These are phyloP conservation scores for Pipistrellus pipistrellus DNA, from an alignment of 2,797 vertebrate species.

Conservation along the genomic window DNA sequence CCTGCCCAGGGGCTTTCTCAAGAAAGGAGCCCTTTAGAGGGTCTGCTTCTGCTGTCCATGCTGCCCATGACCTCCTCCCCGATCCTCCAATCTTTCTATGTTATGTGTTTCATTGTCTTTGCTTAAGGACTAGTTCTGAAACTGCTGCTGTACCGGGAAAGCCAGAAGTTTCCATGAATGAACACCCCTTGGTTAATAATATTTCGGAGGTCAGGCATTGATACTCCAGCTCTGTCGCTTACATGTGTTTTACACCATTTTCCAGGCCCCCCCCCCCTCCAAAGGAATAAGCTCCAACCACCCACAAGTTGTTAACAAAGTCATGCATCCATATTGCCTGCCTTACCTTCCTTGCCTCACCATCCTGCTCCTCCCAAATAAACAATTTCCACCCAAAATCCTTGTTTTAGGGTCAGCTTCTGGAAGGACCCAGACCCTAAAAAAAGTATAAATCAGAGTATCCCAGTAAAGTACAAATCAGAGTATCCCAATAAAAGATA, in stretches of 20 bases:
- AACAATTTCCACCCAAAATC: background rate
- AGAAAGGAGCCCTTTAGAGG: background rate
- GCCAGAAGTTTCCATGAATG: background rate
- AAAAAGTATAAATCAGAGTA: background rate
- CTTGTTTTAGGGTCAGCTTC: background rate
- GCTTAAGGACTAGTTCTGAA: background rate
- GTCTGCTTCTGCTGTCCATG: background rate
- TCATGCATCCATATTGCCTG: rapidly evolving
- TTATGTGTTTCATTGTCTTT: background rate
- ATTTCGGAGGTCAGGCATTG: background rate
- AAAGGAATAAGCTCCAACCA: background rate
- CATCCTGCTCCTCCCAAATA: background rate
- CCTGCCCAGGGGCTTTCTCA: background rate
- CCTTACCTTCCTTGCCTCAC: background rate
- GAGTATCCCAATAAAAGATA: background rate
- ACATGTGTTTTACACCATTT: background rate
- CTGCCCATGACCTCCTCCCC: background rate
- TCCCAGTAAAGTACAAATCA: too few relatives aligned
- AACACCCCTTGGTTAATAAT: background rate
- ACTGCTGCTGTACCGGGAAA: background rate
- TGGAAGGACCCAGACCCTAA: background rate
- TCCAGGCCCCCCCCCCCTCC: rapidly evolving
- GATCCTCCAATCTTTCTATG: background rate
- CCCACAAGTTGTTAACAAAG: background rate
- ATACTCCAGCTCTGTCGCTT: background rate